Evolutionary conservation across 2,888 invertebrate species (phyloP), one percentile per base, ranked within the genome.

Genomic region (Nephrotoma appendiculata): DNA sequence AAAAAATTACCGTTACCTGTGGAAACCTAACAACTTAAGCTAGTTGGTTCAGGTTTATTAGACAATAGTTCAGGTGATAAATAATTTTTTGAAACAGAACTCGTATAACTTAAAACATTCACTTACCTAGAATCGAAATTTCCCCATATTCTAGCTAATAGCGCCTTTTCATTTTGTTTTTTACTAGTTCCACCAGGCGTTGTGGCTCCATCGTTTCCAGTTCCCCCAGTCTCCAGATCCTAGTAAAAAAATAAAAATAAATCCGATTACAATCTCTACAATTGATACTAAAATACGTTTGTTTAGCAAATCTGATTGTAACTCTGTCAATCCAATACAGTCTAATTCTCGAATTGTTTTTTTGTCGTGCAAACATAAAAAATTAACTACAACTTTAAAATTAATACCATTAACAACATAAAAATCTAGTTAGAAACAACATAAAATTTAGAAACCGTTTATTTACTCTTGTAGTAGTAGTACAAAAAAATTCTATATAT

Each of bases 111-210:
- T 2, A 31, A n/a, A 71, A 5, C 19, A 71, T 44, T 44, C 6
- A 41, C 42, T 44, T 88, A 92, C 92, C 90, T 91, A 87, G 96
- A 95, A 93, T 99, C 99, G 90, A 99, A 95, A 88, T 95, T 96
- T 86, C 96, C 96, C 97, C 97, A 97, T 87, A 96, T 93, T 43
- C 96, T 93, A 0, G 97, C 97, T 86, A 97, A 92, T 86, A 96
- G 93, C 0, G 97, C 96, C 91, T 97, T 97, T 89, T 97, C 97
- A 87, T 95, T 94, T 43, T 90, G 92, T 83, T 87, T 88, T 44
- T 90, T 90, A 85, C 90, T 89, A 6, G 89, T 89, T 84, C 88
- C 89, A 87, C 88, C 89, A 7, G 88, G 88, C 71, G 89, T 88
- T 41, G 88, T 88, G 19, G 85, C 89, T 88, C 87, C 89, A 86